These are phyloP conservation scores for Synanthedon vespiformis DNA, from an alignment of 2,888 invertebrate species.

Conservation along the genomic window DNA sequence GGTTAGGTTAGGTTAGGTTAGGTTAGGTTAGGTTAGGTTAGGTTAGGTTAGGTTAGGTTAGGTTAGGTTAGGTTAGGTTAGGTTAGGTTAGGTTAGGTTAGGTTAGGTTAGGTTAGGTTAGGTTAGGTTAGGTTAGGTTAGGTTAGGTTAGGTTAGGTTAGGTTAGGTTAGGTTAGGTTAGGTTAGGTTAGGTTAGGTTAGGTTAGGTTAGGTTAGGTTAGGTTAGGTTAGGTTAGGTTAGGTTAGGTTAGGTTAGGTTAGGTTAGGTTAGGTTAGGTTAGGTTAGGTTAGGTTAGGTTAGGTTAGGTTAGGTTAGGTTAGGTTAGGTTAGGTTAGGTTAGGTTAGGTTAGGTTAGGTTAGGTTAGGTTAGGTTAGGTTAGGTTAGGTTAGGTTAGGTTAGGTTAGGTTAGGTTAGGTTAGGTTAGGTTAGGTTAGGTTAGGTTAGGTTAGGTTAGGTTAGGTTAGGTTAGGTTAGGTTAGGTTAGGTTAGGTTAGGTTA, in stretches of 20 bases:
- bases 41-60: background rate
- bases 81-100: background rate
- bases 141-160: background rate
- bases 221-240: background rate
- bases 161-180: background rate
- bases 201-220: background rate
- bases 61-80: background rate
- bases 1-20: background rate
- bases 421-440: background rate
- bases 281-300: background rate
- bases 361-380: background rate
- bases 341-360: background rate
- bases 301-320: background rate
- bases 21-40: background rate
- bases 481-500: slow-evolving; percentile 5
- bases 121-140: background rate
- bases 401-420: background rate
- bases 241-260: background rate
- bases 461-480: background rate
- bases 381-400: background rate
- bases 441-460: background rate
- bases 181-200: background rate
- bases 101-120: background rate
- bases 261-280: background rate
- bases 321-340: background rate